Evolutionary conservation across 2,888 invertebrate species (phyloP).

Genomic region (Apocheima hispidaria): DNA sequence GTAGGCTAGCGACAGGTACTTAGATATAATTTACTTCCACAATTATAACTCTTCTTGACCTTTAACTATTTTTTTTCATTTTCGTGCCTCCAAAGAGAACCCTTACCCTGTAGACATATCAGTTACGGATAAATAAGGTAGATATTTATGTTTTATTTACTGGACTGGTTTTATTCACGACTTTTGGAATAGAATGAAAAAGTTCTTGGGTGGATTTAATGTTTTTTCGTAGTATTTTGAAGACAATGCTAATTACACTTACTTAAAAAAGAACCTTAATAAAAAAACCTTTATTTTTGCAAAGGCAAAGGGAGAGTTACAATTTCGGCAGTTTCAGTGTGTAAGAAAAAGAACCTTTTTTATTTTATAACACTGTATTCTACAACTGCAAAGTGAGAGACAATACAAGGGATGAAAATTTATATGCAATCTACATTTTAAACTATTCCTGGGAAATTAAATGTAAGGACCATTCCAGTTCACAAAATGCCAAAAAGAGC

Average conservation of each 20-base stretch:
- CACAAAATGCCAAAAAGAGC: too few relatives aligned
- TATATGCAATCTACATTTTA: too few relatives aligned
- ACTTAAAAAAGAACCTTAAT: neutral
- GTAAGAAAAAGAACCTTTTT: too few relatives aligned
- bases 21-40: neutral
- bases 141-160: slow-evolving; percentile 24
- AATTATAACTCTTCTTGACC: neutral
- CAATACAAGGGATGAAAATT: too few relatives aligned
- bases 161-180: neutral
- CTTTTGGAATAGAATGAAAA: neutral
- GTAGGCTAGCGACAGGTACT: neutral
- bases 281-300: too few relatives aligned
- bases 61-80: neutral
- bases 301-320: too few relatives aligned
- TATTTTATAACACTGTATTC: too few relatives aligned
- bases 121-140: slow-evolving; percentile 11
- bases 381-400: too few relatives aligned
- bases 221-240: neutral
- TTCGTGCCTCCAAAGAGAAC: neutral
- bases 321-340: too few relatives aligned
- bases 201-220: neutral
- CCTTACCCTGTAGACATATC: slow-evolving; percentile 6
- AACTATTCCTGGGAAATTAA: too few relatives aligned
- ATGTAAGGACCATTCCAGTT: too few relatives aligned
- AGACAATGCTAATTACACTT: neutral